These are phyloP conservation scores for Garrulus glandarius DNA, from an alignment of 2,797 vertebrate genomes.

Conservation along the genomic window DNA sequence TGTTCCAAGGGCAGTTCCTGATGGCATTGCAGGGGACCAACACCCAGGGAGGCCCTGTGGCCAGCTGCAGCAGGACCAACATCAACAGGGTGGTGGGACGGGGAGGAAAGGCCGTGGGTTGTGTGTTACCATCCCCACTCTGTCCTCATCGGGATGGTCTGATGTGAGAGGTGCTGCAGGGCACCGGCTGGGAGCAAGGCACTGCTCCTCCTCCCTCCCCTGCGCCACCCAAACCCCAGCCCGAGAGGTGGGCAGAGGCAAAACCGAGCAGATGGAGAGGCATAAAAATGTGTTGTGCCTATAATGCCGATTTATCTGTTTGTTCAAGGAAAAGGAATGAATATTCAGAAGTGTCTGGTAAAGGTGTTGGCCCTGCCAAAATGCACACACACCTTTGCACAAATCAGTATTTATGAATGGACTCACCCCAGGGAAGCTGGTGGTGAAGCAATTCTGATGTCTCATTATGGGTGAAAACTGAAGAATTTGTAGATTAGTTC, in stretches of 20 bases:
- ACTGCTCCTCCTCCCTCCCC: neutral
- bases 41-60: neutral
- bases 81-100: neutral
- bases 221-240: neutral
- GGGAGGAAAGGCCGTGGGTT: accelerated
- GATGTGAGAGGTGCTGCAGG: neutral
- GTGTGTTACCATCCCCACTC: accelerated
- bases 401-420: neutral
- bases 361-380: neutral
- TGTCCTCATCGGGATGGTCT: neutral
- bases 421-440: neutral
- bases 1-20: neutral
- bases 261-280: neutral
- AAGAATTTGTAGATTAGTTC: neutral
- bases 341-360: neutral
- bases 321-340: neutral
- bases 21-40: neutral
- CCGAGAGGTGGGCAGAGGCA: accelerated
- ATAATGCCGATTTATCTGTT: neutral
- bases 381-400: neutral
- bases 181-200: accelerated
- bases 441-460: neutral
- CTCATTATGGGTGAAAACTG: neutral
- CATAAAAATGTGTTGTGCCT: neutral
- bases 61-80: neutral